phyloP scores from a whole-genome alignment of 2,113 vertebrate genomes.

The Oncorhynchus mykiss region DNA sequence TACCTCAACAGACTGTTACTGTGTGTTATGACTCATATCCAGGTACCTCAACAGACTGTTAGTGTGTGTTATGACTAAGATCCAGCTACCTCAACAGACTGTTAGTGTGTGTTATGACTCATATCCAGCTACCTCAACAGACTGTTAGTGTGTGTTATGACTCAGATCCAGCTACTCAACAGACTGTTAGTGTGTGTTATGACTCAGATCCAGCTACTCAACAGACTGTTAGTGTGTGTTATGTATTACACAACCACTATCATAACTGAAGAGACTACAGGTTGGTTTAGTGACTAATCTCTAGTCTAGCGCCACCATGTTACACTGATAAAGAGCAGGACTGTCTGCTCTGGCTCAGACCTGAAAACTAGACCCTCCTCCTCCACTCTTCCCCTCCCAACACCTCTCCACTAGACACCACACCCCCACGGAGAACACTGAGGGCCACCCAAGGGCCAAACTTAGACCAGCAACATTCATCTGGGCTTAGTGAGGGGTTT shows the following conservation, averaged over 20 bases:
- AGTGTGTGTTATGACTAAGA: not conserved
- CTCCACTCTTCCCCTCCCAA: conserved; percentile 11
- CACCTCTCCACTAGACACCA: not conserved
- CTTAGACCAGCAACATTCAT: conserved; percentile 24
- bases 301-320: conserved; percentile 41
- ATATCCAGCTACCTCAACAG: no score
- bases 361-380: conserved; percentile 31
- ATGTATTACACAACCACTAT: conserved; percentile 32
- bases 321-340: conserved; percentile 63
- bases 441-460: conserved; percentile 30
- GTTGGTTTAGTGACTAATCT: conserved; percentile 60
- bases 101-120: conserved; percentile 1
- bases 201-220: no score
- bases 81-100: no score
- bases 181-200: not conserved
- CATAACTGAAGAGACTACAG: conserved; percentile 30
- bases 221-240: conserved; percentile 1
- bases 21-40: not conserved
- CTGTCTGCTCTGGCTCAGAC: conserved; percentile 59
- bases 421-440: conserved; percentile 1
- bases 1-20: no score
- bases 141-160: conserved; percentile 1
- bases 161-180: no score
- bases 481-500: conserved; percentile 25
- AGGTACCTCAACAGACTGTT: no score